Percentiles rank a stretch among this genome's conserved stretches.
Conservation (phyloP, 2,113 vertebrate species). For the Ursus arctos region DNA sequence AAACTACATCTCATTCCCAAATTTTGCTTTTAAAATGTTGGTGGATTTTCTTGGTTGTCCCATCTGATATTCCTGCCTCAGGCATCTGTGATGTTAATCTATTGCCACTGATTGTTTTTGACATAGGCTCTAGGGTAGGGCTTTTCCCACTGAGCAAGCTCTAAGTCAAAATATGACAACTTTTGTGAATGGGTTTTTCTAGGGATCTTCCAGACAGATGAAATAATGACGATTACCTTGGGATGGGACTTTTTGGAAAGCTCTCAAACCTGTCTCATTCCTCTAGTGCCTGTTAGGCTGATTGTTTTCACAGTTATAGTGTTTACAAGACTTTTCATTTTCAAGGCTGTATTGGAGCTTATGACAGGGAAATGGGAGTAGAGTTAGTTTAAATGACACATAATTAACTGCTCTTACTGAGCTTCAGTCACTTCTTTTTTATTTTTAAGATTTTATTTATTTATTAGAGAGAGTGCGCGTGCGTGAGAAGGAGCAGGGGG, state of each 20-base stretch:
- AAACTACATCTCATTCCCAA: not conserved
- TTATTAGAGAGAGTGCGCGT: not conserved
- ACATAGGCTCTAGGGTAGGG: not conserved
- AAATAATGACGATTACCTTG: not conserved
- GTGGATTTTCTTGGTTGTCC: not conserved
- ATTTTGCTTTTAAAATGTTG: not conserved
- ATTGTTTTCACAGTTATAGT: not conserved
- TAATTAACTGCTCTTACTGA: not conserved
- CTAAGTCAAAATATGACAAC: not conserved
- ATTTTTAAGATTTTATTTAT: not conserved
- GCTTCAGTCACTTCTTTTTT: not conserved
- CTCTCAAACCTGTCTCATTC: not conserved
- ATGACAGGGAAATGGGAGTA: not conserved
- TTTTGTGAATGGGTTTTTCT: not conserved
- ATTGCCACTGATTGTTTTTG: not conserved
- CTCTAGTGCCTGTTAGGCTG: not conserved
- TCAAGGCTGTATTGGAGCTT: not conserved
- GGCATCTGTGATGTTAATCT: not conserved
- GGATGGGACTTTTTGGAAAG: not conserved
- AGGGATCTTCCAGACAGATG: not conserved
- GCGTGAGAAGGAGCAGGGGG: not conserved
- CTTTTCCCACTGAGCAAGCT: not conserved
- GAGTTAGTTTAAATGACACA: not conserved
- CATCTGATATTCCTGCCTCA: not conserved
- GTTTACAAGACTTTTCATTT: not conserved